Conservation (phyloP, 2,113 vertebrate genomes). For the Aegithalos caudatus region DNA sequence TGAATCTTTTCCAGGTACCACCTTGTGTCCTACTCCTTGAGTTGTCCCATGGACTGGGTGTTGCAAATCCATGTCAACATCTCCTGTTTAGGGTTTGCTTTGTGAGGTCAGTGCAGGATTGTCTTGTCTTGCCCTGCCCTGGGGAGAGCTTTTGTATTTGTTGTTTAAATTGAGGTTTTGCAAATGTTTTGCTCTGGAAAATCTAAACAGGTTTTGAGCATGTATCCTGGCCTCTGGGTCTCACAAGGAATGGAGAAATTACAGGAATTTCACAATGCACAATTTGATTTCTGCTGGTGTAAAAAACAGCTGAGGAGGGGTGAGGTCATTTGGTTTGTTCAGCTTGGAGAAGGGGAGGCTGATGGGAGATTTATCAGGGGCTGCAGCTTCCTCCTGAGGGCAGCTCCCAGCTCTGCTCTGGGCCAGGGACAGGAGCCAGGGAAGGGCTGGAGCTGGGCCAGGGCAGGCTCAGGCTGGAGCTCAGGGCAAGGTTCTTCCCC, state of each 20-base stretch:
- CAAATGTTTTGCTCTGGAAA: neutral
- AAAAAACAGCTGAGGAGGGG: neutral
- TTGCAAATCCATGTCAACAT: neutral
- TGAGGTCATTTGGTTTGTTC: neutral
- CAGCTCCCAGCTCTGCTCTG: fast-evolving
- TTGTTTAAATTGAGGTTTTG: neutral
- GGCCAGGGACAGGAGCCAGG: fast-evolving
- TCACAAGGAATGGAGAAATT: neutral
- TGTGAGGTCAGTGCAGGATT: neutral
- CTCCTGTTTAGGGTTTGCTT: neutral
- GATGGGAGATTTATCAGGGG: neutral
- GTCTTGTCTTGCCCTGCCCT: neutral
- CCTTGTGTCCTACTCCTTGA: neutral
- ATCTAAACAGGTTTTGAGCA: neutral
- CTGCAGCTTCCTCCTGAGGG: neutral
- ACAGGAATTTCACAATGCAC: neutral
- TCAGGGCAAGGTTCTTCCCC: neutral
- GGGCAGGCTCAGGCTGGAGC: neutral
- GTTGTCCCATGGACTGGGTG: neutral
- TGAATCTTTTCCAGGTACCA: neutral
- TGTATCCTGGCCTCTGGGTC: neutral
- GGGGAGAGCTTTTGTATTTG: neutral
- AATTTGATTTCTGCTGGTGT: neutral
- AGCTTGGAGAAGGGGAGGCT: neutral
- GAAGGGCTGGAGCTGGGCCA: neutral